Base-by-base conservation (phyloP, 2,888 invertebrate species). In the Drosophila anomelani region DNA sequence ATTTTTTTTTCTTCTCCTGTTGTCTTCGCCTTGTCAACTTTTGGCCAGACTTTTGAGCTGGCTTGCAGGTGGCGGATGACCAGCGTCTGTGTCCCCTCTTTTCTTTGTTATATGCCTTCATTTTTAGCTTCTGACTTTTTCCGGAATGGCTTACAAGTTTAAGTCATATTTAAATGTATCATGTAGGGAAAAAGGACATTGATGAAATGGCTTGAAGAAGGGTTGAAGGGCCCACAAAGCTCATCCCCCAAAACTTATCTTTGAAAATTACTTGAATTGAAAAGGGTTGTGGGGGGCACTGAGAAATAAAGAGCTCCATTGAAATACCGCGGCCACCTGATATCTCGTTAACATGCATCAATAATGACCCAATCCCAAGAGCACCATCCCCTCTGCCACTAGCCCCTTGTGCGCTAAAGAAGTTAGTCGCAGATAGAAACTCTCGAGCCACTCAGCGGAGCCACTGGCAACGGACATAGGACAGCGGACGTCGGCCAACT, bases 341-440 rank as follows among this genome's bases (percentile, higher is more conserved):
- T 84, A 86, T 78, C 83, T 83, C 87, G 85, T 86, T 83, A 83
- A 70, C 87, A 84, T 86, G 81, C 82, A 86, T 83, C 81, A 73
- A 77, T 78, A 78, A 84, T 77, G 70, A 81, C 64, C 70, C 55
- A 66, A 55, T 78, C 56, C 75, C 56, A 49, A 49, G 62, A 56
- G 72, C 72, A 56, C 15, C 29, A 44, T 39, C 47, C 43, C 8
- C 13, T n/a, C 29, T 8, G 3, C 38, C 12, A 20, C 20, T 20
- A 20, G 20, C 13, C 46, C 54, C 49, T 51, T 20, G 38, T 26
- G 43, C 57, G 34, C 41, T 38, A 17, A 51, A 58, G 72, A 51
- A 59, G 43, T 58, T 69, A 69, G 69, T 78, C 57, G 62, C 46
- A 68, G 66, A 68, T 75, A 80, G 80, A 73, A 76, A 69, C 85